Conservation (phyloP, 2,888 invertebrate species). For the Andrena bicolor region DNA sequence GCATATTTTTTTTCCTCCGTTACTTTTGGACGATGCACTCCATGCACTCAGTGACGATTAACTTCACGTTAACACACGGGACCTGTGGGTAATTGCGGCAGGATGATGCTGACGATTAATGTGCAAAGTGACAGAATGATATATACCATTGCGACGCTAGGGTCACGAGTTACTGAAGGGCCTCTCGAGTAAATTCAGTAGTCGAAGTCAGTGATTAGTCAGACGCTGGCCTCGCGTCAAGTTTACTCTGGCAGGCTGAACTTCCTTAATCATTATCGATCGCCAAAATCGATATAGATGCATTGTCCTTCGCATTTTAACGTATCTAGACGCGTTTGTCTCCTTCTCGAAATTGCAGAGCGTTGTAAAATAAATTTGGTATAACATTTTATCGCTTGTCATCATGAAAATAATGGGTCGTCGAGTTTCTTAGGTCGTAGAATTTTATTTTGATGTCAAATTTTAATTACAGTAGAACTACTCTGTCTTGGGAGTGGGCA, state of each 20-base stretch:
- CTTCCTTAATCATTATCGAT: conserved; percentile 49
- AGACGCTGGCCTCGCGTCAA: conserved; percentile 46
- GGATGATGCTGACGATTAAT: conserved; percentile 24
- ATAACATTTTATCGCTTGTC: no score
- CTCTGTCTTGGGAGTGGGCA: no score
- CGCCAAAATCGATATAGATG: conserved; percentile 17
- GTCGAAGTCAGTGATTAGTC: conserved; percentile 65
- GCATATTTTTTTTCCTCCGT: no score
- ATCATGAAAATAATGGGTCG: no score
- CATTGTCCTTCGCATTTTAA: background rate
- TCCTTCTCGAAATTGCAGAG: no score
- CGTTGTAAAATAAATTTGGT: no score
- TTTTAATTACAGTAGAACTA: no score
- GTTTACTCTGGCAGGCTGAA: conserved; percentile 46
- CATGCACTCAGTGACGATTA: background rate
- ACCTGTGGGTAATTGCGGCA: background rate
- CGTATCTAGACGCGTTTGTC: no score
- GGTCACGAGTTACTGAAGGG: conserved; percentile 43
- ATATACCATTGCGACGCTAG: conserved; percentile 34
- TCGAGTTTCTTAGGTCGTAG: no score
- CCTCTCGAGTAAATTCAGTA: conserved; percentile 52
- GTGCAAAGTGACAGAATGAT: conserved; percentile 34
- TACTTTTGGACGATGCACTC: background rate
- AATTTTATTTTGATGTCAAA: no score
- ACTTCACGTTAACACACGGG: background rate